phyloP scores from a whole-genome alignment of 2,113 vertebrate genomes.

The Hippoglossus stenolepis region DNA sequence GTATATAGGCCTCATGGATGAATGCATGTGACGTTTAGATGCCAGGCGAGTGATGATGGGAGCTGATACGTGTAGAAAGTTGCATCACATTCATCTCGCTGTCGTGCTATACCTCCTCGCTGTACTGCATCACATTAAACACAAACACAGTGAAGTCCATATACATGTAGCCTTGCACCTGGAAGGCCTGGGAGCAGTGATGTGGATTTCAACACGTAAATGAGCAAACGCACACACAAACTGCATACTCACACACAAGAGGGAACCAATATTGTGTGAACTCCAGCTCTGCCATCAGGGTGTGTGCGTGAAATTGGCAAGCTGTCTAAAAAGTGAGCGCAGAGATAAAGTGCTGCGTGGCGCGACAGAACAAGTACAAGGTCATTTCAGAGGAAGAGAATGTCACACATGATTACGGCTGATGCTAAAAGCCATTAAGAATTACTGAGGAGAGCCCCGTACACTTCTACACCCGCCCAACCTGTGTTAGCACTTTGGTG shows the following conservation, averaged over 20 bases:
- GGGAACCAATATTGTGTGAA: not conserved
- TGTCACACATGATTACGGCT: constrained; percentile 70
- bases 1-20: not conserved
- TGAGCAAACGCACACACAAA: not conserved
- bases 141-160: not conserved
- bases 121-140: not conserved
- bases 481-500: constrained; percentile 48
- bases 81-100: not conserved
- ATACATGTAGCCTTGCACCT: no score
- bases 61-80: constrained; percentile 1
- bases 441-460: constrained; percentile 65
- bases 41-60: not conserved
- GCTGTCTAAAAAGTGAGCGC: constrained; percentile 32
- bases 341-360: constrained; percentile 39
- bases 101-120: constrained; percentile 5
- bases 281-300: not conserved
- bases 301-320: constrained; percentile 20
- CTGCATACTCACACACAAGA: not conserved
- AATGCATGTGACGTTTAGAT: constrained; percentile 26
- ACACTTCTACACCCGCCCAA: constrained; percentile 21
- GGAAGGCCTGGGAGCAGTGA: no score
- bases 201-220: no score
- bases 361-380: constrained; percentile 49
- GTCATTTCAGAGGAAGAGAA: constrained; percentile 61
- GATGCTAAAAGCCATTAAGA: constrained; percentile 77